These are phyloP conservation scores for Callinectes sapidus DNA, from an alignment of 2,888 invertebrate species.

Conservation along the genomic window DNA sequence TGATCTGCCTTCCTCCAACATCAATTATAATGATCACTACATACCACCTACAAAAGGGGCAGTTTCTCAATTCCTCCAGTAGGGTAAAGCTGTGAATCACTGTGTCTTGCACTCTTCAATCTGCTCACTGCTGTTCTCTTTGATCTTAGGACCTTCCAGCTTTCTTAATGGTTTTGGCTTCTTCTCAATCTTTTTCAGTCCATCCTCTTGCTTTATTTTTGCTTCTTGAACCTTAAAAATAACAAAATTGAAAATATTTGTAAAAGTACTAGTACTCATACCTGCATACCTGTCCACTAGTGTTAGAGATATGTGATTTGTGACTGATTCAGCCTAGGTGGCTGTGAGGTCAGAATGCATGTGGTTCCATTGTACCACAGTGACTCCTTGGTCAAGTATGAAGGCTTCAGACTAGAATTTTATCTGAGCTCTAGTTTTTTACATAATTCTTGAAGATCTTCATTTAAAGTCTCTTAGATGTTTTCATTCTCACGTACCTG, in stretches of 20 bases:
- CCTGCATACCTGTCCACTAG: not conserved
- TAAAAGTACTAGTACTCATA: not conserved
- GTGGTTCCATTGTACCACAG: no score
- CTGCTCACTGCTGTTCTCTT: not conserved
- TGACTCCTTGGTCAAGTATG: no score
- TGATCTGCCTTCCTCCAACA: not conserved
- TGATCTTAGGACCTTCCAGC: constrained; percentile 40
- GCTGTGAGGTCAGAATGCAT: no score
- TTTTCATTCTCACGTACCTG: constrained; percentile 44
- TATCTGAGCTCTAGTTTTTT: no score
- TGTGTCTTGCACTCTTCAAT: constrained; percentile 48
- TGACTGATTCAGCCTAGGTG: no score
- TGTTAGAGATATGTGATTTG: no score
- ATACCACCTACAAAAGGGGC: not conserved
- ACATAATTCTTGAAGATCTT: no score
- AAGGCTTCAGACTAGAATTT: no score
- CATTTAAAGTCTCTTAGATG: no score
- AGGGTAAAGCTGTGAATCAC: not conserved
- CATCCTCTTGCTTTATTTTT: constrained; percentile 51
- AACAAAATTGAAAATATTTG: not conserved
- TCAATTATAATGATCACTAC: not conserved
- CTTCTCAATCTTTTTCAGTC: constrained; percentile 42
- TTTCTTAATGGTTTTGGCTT: constrained; percentile 43
- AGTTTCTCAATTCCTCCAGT: not conserved
- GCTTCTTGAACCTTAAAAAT: constrained; percentile 48